Conservation (phyloP, 2,888 invertebrate genomes). For the Drosophila kokeensis region DNA sequence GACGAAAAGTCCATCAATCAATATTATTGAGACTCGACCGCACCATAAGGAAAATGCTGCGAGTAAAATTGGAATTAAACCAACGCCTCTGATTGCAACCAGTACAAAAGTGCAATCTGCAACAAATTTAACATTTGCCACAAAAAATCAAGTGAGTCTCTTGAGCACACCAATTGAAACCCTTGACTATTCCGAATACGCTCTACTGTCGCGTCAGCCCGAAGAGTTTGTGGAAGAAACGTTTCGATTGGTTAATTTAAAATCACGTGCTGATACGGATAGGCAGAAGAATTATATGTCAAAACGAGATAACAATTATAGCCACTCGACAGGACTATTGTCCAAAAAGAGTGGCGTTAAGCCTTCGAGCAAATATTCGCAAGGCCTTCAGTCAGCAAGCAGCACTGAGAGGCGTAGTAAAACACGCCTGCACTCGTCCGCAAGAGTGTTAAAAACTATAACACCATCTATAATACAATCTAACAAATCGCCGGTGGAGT, state of each 20-base stretch:
- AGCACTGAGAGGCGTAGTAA: conserved; percentile 87
- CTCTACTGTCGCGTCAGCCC: conserved; percentile 93
- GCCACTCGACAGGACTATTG: conserved; percentile 92
- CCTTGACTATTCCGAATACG: conserved; percentile 93
- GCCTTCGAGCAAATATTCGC: conserved; percentile 95
- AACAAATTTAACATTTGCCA: conserved; percentile 37
- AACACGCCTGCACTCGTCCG: conserved; percentile 88
- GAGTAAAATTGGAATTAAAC: conserved; percentile 69
- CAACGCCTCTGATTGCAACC: conserved; percentile 57
- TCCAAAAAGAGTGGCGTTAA: conserved; percentile 93
- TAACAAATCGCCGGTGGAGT: conserved; percentile 64
- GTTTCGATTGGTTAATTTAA: conserved; percentile 92
- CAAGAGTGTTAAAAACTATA: conserved; percentile 91
- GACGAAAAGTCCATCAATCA: conserved; percentile 40
- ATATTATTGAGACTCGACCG: conserved; percentile 80
- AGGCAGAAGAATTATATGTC: conserved; percentile 83
- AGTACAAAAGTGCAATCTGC: conserved; percentile 34
- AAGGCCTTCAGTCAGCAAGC: conserved; percentile 89
- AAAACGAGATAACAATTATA: conserved; percentile 88
- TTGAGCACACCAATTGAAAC: conserved; percentile 85
- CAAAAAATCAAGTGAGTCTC: conserved; percentile 25
- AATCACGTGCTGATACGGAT: conserved; percentile 85
- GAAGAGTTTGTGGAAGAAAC: conserved; percentile 94
- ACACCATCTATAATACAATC: conserved; percentile 86
- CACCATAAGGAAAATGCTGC: conserved; percentile 44